A percentile compares a stretch with the other conserved stretches of the same genome.
These are phyloP conservation scores for Thelaira solivaga DNA, from an alignment of 2,888 invertebrate species.

Conservation along the genomic window DNA sequence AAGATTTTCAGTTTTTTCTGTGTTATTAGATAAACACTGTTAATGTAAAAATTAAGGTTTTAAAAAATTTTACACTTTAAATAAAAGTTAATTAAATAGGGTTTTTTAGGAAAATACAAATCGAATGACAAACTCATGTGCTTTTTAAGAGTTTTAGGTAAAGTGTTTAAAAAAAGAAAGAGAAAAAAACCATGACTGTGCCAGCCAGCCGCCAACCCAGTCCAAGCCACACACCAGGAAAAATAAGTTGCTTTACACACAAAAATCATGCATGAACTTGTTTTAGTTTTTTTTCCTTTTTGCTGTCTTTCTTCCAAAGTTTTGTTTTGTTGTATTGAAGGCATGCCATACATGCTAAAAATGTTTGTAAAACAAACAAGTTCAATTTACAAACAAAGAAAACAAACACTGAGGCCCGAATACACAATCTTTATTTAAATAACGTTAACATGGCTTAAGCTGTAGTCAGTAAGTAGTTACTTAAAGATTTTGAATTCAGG, in stretches of 20 bases:
- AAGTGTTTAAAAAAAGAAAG: not conserved
- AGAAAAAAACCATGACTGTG: slow-evolving; percentile 6
- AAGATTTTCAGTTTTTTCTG: no score
- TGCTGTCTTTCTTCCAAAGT: not conserved
- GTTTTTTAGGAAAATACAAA: no score
- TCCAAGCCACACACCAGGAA: slow-evolving; percentile 53
- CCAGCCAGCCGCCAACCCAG: slow-evolving; percentile 7
- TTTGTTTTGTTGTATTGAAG: slow-evolving; percentile 27
- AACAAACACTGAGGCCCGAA: no score
- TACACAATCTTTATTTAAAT: no score
- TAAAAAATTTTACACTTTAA: no score
- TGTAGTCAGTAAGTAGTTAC: no score
- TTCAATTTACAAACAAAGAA: slow-evolving; percentile 53
- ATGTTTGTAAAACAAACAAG: slow-evolving; percentile 59
- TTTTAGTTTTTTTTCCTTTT: slow-evolving; percentile 13
- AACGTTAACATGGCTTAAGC: no score
- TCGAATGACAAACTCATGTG: no score
- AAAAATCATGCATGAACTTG: slow-evolving; percentile 50
- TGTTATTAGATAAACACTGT: no score
- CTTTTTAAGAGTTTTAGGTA: not conserved
- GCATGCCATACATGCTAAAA: slow-evolving; percentile 49
- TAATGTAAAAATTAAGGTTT: no score
- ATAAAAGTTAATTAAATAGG: no score
- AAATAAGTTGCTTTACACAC: slow-evolving; percentile 61
- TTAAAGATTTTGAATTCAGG: no score